Base-by-base conservation (phyloP, 2,113 vertebrate genomes). In the Oxygymnocypris stewartii region DNA sequence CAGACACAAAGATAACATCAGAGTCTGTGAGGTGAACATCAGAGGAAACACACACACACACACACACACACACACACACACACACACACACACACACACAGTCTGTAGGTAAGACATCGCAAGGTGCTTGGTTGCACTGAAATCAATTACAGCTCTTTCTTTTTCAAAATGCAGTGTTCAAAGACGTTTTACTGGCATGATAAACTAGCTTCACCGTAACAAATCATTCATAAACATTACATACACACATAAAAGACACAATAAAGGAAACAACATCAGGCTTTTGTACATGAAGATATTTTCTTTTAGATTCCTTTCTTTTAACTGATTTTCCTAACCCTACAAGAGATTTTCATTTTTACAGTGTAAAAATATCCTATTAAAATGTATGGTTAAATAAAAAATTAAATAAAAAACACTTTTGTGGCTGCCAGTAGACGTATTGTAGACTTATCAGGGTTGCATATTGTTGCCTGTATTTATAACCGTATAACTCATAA, bases 1-100 rank as follows among this genome's bases (percentile, higher is more conserved):
- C 77, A 86, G 90, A 88, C 87, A 82, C 65, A 59, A n/a, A 49
- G 87, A 88, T 88, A 82, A 80, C 83, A 85, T 88, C 87, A 82
- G 73, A 51, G 65, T 31, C 65, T 51, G 83, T 47, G 37, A 35
- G 44, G 69, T 88, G n/a, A 82, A 71, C 63, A 82, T 80, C 57
- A 80, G 35, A 35, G 88, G 77, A 42, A 28, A 73, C 40, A 31
- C 54, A 86, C 84, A 63, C 16, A 6, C 51, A 25, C 44, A n/a
- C 59, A 85, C 84, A 65, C n/a, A 12, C 54, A 40, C 75, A 61
- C 82, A 57, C 40, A 13, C 87, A 61, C 76, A 63, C 82, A 63
- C 77, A 82, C 61, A 28, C 0, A 80, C 40, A 61, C 73, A 28
- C 0, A 80, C 40, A 61, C 73, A 59, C 35, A 80, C 42, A 61